Conservation (phyloP, 92 coral and sea anemone genomes). For the Metridium senile region DNA sequence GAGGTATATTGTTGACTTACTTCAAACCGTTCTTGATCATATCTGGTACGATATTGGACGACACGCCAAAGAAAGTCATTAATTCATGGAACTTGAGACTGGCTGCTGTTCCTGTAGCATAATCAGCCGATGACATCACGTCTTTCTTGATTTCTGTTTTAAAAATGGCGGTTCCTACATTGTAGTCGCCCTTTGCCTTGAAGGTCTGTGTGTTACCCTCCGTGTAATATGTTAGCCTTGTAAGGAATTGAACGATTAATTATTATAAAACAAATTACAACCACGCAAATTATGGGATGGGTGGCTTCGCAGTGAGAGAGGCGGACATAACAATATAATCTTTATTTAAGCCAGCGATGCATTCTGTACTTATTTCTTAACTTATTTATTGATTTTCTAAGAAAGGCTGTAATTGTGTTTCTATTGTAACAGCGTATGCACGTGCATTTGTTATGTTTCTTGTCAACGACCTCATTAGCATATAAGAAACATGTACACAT, state of each 20-base stretch:
- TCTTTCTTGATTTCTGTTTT: conserved; percentile 76
- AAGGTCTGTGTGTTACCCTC: conserved; percentile 87
- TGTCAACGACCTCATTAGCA: no score
- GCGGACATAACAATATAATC: no score
- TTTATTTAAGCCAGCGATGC: no score
- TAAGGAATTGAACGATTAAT: not conserved
- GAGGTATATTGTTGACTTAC: conserved; percentile 50
- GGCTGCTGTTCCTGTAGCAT: conserved; percentile 65
- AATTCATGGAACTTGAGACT: conserved; percentile 61
- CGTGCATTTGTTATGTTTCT: no score
- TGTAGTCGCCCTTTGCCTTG: conserved; percentile 88
- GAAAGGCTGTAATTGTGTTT: no score
- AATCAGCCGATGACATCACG: conserved; percentile 44
- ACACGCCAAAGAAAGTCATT: conserved; percentile 60
- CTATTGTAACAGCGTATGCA: no score
- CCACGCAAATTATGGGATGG: not conserved
- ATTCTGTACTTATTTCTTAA: no score
- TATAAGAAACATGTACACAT: no score
- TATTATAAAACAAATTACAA: no score
- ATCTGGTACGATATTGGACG: conserved; percentile 51
- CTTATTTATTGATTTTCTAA: no score
- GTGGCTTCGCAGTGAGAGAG: not conserved
- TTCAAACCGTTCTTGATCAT: conserved; percentile 59
- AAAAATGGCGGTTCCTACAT: conserved; percentile 61
- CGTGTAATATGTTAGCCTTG: conserved; percentile 85